phyloP scores from a whole-genome alignment of 2,888 invertebrate genomes.

The Caenorhabditis sp. region DNA sequence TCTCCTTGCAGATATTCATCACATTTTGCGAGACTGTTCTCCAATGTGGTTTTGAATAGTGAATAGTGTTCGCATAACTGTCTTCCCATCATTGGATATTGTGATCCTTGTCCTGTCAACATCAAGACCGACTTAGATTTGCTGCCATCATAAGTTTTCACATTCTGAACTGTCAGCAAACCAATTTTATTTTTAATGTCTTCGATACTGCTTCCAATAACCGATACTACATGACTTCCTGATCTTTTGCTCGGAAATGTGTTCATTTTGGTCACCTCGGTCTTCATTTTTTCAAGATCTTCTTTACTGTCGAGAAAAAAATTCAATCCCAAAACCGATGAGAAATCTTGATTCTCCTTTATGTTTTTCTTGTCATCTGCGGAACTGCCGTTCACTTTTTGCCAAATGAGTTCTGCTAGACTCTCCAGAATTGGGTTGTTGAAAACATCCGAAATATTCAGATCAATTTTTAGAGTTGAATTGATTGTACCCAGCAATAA shows the following conservation, averaged over 20 bases:
- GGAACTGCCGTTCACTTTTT: conserved; percentile 6
- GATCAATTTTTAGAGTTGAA: conserved; percentile 22
- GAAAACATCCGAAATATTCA: conserved; percentile 52
- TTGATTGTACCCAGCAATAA: conserved; percentile 44
- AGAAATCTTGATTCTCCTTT: conserved; percentile 15
- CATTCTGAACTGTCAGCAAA: conserved; percentile 5
- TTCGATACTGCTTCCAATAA: conserved; percentile 21
- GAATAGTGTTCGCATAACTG: conserved; percentile 48
- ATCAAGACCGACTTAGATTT: conserved; percentile 44
- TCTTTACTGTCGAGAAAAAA: conserved; percentile 37
- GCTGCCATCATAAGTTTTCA: background rate
- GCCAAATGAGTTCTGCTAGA: conserved; percentile 37
- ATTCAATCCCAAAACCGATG: conserved; percentile 31
- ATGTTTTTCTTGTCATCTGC: background rate
- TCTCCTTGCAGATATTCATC: conserved; percentile 33
- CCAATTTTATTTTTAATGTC: conserved; percentile 26
- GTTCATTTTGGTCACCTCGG: conserved; percentile 3
- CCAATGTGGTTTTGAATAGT: conserved; percentile 39
- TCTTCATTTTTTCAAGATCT: conserved; percentile 18
- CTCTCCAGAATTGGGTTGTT: conserved; percentile 49
- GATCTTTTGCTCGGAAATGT: background rate
- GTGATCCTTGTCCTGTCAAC: conserved; percentile 60
- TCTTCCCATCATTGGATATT: conserved; percentile 56
- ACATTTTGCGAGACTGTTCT: conserved; percentile 25
- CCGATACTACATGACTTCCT: conserved; percentile 32